A percentile compares a stretch with the other conserved stretches of the same genome.
Conservation (phyloP, 2,797 vertebrate genomes). For the Huso huso region DNA sequence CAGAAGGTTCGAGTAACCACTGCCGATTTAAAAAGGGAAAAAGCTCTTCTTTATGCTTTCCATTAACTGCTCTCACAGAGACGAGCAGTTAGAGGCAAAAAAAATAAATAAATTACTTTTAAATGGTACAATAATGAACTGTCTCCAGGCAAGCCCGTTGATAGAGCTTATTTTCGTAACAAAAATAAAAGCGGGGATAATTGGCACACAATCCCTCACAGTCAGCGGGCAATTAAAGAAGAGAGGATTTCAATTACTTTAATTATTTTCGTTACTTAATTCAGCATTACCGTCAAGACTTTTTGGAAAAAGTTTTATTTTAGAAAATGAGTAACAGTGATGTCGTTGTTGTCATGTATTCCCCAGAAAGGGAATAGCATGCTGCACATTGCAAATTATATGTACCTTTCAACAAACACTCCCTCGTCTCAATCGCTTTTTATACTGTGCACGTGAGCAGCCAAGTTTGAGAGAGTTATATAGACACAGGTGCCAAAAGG, state of each 20-base stretch:
- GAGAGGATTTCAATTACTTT: slow-evolving; percentile 53
- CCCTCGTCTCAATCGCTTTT: no score
- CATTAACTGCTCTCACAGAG: slow-evolving; percentile 44
- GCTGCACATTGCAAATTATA: no score
- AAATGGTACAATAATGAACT: slow-evolving; percentile 56
- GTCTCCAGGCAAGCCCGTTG: slow-evolving; percentile 15
- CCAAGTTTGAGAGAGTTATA: no score
- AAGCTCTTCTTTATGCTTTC: slow-evolving; percentile 16
- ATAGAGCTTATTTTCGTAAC: slow-evolving; percentile 41
- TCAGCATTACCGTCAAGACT: slow-evolving; percentile 38
- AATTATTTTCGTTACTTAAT: slow-evolving; percentile 39
- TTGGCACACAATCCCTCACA: slow-evolving; percentile 48
- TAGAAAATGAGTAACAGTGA: no score
- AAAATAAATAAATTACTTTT: slow-evolving; percentile 34
- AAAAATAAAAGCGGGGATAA: slow-evolving; percentile 57
- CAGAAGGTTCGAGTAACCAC: no score
- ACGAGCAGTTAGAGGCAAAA: slow-evolving; percentile 39
- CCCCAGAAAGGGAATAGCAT: no score
- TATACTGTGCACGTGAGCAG: no score
- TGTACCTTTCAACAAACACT: no score
- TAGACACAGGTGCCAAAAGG: slow-evolving; percentile 21
- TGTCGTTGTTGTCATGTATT: no score
- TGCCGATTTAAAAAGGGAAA: no score
- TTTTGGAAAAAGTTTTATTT: slow-evolving; percentile 45
- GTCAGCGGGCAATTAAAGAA: slow-evolving; percentile 37